These are phyloP conservation scores for Drosophila tropicalis DNA, from an alignment of 1,140 invertebrate genomes.

Conservation along the genomic window DNA sequence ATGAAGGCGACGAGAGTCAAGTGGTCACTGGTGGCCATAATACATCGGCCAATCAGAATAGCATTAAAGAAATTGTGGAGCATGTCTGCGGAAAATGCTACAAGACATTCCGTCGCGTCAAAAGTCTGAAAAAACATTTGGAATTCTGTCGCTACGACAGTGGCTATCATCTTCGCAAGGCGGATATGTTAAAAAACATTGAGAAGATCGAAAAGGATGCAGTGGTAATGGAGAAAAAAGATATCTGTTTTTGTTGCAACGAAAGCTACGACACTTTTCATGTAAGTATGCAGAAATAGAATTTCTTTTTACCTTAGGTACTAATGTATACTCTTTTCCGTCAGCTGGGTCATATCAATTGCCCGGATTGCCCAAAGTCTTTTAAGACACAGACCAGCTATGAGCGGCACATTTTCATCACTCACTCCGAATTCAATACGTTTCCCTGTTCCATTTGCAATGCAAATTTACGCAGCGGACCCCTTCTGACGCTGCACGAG, in stretches of 20 bases:
- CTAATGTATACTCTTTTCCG: background rate
- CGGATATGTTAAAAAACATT: constrained; percentile 79
- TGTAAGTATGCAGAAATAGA: constrained; percentile 39
- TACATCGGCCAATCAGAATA: constrained; percentile 19
- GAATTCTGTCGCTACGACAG: constrained; percentile 79
- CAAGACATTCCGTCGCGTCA: constrained; percentile 75
- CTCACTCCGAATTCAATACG: constrained; percentile 73
- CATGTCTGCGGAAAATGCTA: constrained; percentile 82
- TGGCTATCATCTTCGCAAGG: constrained; percentile 76
- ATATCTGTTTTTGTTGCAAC: constrained; percentile 80
- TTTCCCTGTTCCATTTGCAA: constrained; percentile 79
- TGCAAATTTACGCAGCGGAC: constrained; percentile 73
- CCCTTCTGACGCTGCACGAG: constrained; percentile 71
- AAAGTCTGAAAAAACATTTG: constrained; percentile 76
- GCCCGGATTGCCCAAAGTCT: constrained; percentile 82
- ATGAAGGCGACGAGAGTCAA: constrained; percentile 45
- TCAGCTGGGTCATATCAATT: constrained; percentile 79
- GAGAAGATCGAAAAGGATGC: constrained; percentile 82
- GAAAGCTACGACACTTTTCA: constrained; percentile 82
- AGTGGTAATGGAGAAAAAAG: constrained; percentile 75
- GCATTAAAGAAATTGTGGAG: constrained; percentile 76
- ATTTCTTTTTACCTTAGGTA: background rate
- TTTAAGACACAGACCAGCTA: constrained; percentile 81
- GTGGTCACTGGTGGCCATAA: constrained; percentile 7
- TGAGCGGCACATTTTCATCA: constrained; percentile 79